Percentiles rank a stretch among this genome's conserved stretches.
Evolutionary conservation across 2,888 invertebrate species (phyloP).

Genomic region (Papilio elwesi): DNA sequence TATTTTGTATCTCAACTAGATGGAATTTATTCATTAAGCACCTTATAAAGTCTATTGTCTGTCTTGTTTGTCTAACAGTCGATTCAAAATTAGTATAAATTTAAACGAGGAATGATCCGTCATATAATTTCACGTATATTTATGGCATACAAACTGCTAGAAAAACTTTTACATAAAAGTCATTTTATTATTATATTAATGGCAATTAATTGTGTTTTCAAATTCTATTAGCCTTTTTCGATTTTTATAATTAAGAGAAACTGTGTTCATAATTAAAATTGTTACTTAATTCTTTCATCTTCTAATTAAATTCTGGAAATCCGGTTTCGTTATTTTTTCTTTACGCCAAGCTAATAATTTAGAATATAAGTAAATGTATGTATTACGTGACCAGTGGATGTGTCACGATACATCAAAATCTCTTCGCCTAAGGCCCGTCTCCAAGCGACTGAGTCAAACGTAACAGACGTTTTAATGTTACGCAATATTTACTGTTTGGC

Average conservation of each 20-base stretch:
- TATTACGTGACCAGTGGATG: conserved; percentile 23
- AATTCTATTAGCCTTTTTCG: not conserved
- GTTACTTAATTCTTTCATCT: not conserved
- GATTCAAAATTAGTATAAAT: too few relatives aligned
- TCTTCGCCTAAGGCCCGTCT: conserved; percentile 17
- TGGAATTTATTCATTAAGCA: too few relatives aligned
- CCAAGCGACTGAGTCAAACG: conserved; percentile 6
- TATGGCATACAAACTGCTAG: too few relatives aligned
- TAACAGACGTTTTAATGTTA: conserved; percentile 20
- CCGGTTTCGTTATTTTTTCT: conserved; percentile 1
- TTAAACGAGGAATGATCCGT: too few relatives aligned
- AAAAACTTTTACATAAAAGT: too few relatives aligned
- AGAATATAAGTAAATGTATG: not conserved
- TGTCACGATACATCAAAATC: conserved; percentile 23
- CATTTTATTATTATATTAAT: too few relatives aligned
- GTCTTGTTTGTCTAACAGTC: too few relatives aligned
- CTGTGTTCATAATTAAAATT: too few relatives aligned
- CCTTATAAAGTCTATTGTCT: too few relatives aligned
- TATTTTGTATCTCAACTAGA: too few relatives aligned
- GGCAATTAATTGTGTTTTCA: not conserved
- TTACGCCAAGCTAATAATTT: not conserved
- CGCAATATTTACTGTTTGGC: conserved; percentile 34
- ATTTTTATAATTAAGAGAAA: not conserved
- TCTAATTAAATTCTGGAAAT: not conserved
- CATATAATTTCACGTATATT: too few relatives aligned